Evolutionary conservation across 2,797 vertebrate species (phyloP), one percentile per base, ranked within the genome.

Genomic region (Liparis tanakae): DNA sequence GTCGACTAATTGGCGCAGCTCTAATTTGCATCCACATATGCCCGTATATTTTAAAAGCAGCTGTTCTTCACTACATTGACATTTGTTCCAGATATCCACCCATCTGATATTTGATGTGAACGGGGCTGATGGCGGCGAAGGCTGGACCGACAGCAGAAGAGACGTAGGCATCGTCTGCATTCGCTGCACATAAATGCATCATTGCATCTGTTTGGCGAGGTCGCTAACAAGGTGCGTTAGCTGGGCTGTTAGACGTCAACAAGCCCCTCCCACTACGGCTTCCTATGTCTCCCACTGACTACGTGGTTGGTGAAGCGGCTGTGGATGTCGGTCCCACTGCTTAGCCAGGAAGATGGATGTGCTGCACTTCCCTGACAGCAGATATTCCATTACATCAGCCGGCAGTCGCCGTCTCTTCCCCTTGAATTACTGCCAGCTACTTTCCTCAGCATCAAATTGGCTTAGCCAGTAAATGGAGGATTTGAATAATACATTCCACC

Each of bases 401-500:
- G 79, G 80, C 89, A 86, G 81, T 84, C 88, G 82, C 79, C 55
- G 78, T 87, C 83, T 88, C 89, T 84, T 86, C 75, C 81, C 76
- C 78, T 30, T 88, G 89, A 92, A 90, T 93, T 92, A 91, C 89
- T 90, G 90, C 86, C 78, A 70, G 65, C 78, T 80, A 83, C 83
- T 89, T 85, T 85, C 88, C 86, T 90, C 88, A 83, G 88, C 87
- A 91, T 75, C 91, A 93, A 94, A 95, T 90, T 93, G 92, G 91
- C 92, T 94, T 92, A 93, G 89, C 87, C 85, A 89, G 89, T 90
- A 92, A 94, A 93, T 91, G 85, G 85, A 85, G 90, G 91, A 93
- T 94, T 94, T 94, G 76, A 94, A 95, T 94, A 94, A 93, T 93
- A 88, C 89, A 92, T 88, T 89, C 81, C 87, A 88, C 90, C 89